Percentiles rank a stretch among this genome's conserved stretches.
phyloP scores from a whole-genome alignment of 2,797 vertebrate genomes.

The Phrynocephalus forsythii region DNA sequence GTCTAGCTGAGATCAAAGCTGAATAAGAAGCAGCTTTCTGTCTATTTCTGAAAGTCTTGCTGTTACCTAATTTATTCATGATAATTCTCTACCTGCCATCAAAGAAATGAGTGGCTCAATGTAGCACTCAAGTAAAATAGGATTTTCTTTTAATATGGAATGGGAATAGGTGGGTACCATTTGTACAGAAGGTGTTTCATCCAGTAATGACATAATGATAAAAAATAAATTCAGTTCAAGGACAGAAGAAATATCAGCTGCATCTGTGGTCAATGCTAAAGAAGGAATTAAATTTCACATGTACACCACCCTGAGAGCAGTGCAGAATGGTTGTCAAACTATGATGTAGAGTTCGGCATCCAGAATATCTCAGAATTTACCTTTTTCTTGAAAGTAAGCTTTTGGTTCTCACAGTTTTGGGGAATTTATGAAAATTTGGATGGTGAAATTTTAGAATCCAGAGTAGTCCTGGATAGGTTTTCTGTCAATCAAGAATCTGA shows the following conservation, averaged over 20 bases:
- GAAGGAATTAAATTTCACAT: background rate
- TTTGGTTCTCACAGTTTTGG: background rate
- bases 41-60: slow-evolving; percentile 51
- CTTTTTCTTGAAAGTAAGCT: background rate
- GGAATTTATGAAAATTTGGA: background rate
- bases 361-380: background rate
- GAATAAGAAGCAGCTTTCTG: slow-evolving; percentile 43
- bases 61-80: background rate
- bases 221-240: background rate
- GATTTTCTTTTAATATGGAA: background rate
- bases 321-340: background rate
- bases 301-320: background rate
- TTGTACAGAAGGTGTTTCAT: background rate
- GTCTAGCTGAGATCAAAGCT: slow-evolving; percentile 60
- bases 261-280: background rate
- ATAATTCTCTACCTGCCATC: slow-evolving; percentile 24
- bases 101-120: slow-evolving; percentile 4
- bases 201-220: background rate
- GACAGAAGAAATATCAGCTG: background rate
- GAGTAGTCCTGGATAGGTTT: background rate
- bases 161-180: background rate
- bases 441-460: background rate
- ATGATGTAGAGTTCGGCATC: background rate
- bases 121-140: background rate
- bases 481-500: background rate